Base-by-base conservation (phyloP, 2,797 vertebrate species). In the Aldrovandia affinis region DNA sequence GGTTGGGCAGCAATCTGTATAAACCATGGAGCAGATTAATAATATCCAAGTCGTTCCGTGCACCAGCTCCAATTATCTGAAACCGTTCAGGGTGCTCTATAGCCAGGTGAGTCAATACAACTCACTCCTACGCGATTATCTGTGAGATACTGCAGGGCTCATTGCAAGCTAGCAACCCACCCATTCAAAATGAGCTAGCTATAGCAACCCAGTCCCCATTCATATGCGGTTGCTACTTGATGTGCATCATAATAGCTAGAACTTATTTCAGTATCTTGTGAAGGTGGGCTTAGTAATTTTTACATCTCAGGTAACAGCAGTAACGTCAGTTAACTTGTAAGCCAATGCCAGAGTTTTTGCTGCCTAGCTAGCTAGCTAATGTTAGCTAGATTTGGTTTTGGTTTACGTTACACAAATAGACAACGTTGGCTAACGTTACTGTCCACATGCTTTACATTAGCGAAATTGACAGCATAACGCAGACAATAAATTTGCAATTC, bases 41-140 rank as follows among this genome's bases (percentile, higher is more conserved):
- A 96, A 95, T 85, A 91, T 97, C 88, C 91, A 94, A 86, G 88
- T 98, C 20, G 93, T 93, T 83, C 96, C 96, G 47, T 98, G 97
- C 94, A 90, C 93, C 89, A 93, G 93, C 86, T 97, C 97, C 80
- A 91, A 94, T 83, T 97, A 96, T 61, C 88, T 98, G 90, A 95
- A 95, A 86, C 96, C 97, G 55, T 93, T 96, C 89, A 93, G 96
- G 90, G 95, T 95, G 84, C 92, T 93, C 82, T 96, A 95, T 57
- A 95, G 90, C 88, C 95, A 96, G 95, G 95, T 96, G 94, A 94
- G 95, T 89, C 42, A 81, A 78, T 80, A 39, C 77, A 85, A 82
- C 87, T 86, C 86, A 82, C 83, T 82, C 78, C 81, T 84, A 73
- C 82, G 52, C 84, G 25, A 44, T 87, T 73, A 33, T 36, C 42